Evolutionary conservation across 2,113 vertebrate genomes (phyloP).

Genomic region (Labeo catla): DNA sequence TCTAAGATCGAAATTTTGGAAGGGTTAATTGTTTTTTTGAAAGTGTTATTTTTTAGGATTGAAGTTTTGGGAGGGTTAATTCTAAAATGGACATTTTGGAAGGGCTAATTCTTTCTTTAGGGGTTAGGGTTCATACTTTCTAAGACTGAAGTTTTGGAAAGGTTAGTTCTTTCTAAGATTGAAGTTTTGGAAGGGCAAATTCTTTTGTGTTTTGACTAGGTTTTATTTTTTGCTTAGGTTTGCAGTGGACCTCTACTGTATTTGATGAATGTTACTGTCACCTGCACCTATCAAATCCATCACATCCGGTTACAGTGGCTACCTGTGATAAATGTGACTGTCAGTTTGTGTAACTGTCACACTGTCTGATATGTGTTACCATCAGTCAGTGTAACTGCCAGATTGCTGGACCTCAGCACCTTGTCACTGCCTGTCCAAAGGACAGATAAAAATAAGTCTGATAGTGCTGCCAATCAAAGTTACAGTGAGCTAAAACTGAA

Average conservation of each 20-base stretch:
- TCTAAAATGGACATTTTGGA: too few species aligned
- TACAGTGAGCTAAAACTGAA: background rate
- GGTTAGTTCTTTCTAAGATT: background rate
- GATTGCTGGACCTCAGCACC: background rate
- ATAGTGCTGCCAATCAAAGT: background rate
- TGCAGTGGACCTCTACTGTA: background rate
- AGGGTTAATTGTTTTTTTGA: too few species aligned
- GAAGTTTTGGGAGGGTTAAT: too few species aligned
- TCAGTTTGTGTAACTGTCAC: background rate
- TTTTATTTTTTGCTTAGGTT: background rate
- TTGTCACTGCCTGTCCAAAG: background rate
- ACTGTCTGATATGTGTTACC: background rate
- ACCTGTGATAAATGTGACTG: conserved; percentile 13
- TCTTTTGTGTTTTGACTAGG: background rate
- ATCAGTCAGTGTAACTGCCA: background rate
- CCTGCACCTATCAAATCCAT: conserved; percentile 14
- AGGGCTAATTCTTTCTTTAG: too few species aligned
- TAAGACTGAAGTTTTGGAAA: too few species aligned
- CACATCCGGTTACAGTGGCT: background rate
- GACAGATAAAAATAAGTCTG: background rate
- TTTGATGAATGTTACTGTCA: conserved; percentile 22
- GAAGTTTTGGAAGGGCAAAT: background rate
- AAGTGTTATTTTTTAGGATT: too few species aligned
- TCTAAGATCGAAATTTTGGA: too few species aligned
- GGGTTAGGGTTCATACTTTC: too few species aligned